Evolutionary conservation across 2,888 invertebrate genomes (phyloP), one percentile per base, ranked within the genome.

Genomic region (Malthinus seriepunctatus): DNA sequence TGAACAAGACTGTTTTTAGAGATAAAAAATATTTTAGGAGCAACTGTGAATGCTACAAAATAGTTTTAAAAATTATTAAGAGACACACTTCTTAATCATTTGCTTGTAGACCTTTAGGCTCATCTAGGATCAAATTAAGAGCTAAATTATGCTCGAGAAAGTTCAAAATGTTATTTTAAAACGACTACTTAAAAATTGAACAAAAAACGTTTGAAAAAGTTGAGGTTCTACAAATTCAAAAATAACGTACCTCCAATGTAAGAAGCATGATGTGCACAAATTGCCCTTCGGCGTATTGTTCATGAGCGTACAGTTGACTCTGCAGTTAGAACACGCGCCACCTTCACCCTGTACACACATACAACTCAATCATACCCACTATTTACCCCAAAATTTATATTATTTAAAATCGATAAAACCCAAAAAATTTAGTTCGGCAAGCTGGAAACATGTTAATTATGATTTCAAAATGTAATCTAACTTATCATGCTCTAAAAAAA

Each of bases 241-340:
- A 56, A 48, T 51, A 78, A 82, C 82, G 81, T 87, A 89, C 90
- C 90, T 91, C 88, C 90, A 92, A 79, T 91, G 91, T 78, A 89
- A 87, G 82, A 88, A 89, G 81, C 93, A 93, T 79, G 90, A 89
- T 79, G 86, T 86, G 82, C 93, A 93, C 79, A 92, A 84, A 75
- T 86, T 83, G 76, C 90, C 91, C 79, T 89, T 88, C 69, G 89
- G 84, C 68, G 90, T 89, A 73, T 85, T 83, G 79, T 88, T 88
- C 69, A 89, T 83, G 76, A 88, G 84, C 76, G 88, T 86, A 79
- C 90, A 89, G 77, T 84, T 83, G 75, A 90, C 87, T 75, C 88
- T 89, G 83, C 93, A 92, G 76, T 79, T 79, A 71, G 78, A 77
- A 72, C 79, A 79, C 70, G 77, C 74, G 69, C 79, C 79, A 74